Evolutionary conservation across 2,113 vertebrate species (phyloP).

Genomic region (Scolopax mira): DNA sequence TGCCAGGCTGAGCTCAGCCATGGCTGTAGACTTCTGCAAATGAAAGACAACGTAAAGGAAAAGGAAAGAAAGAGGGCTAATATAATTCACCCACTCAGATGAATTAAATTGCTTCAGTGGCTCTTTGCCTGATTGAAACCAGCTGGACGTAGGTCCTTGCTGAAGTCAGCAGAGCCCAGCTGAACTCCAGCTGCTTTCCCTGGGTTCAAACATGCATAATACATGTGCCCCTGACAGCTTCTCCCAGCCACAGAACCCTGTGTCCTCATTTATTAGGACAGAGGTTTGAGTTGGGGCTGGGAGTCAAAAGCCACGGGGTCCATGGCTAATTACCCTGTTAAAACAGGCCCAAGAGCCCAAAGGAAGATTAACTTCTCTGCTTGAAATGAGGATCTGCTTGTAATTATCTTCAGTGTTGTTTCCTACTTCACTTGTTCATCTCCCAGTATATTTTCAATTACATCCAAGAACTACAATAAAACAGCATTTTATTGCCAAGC

Average conservation of each 20-base stretch:
- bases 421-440: constrained; percentile 49
- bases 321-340: constrained; percentile 40
- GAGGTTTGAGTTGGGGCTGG: constrained; percentile 2
- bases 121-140: neutral
- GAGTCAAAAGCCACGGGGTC: constrained; percentile 35
- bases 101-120: neutral
- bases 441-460: constrained; percentile 57
- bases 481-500: constrained; percentile 22
- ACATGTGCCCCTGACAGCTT: neutral
- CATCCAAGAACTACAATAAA: constrained; percentile 54
- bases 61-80: neutral
- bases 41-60: neutral
- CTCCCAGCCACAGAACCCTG: neutral
- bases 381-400: constrained; percentile 53
- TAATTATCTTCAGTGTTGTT: constrained; percentile 51
- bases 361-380: constrained; percentile 58
- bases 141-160: neutral
- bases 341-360: constrained; percentile 34
- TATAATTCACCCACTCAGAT: neutral
- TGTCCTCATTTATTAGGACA: constrained; percentile 17
- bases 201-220: neutral
- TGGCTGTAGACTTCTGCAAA: neutral
- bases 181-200: neutral
- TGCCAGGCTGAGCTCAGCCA: neutral
- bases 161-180: neutral